phyloP scores from a whole-genome alignment of 2,797 vertebrate genomes.

The Ataeniobius toweri region DNA sequence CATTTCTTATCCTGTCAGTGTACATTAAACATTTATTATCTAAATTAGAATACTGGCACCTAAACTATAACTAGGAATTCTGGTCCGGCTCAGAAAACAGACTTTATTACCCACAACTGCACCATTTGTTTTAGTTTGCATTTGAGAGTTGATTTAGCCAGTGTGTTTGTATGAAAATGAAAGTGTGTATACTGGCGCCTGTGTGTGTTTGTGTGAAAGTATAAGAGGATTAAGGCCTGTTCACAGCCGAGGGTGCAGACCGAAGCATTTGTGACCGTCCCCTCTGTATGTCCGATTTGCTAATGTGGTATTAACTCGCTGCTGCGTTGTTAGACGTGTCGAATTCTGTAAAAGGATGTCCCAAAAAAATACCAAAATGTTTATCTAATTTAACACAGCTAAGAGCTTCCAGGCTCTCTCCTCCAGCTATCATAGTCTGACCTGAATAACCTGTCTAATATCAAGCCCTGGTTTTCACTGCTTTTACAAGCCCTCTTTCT shows the following conservation, averaged over 20 bases:
- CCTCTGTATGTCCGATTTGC: constrained; percentile 38
- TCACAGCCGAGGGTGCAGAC: constrained; percentile 58
- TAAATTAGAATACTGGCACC: neutral
- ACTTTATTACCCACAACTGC: constrained; percentile 6
- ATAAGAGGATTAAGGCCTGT: constrained; percentile 72
- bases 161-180: constrained; percentile 53
- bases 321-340: constrained; percentile 35
- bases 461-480: constrained; percentile 34
- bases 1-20: neutral
- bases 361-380: constrained; percentile 19
- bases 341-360: constrained; percentile 12
- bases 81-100: neutral
- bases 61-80: neutral
- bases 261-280: constrained; percentile 42
- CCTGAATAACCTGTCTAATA: constrained; percentile 42
- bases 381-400: constrained; percentile 1
- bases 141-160: constrained; percentile 29
- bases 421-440: neutral
- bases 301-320: constrained; percentile 59
- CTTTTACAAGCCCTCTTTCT: constrained; percentile 42
- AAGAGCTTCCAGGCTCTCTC: neutral
- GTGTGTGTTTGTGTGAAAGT: constrained; percentile 49
- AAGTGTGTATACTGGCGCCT: constrained; percentile 48
- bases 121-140: constrained; percentile 32
- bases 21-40: neutral